Percentiles rank a stretch among this genome's conserved stretches.
These are phyloP conservation scores for Tyria jacobaeae DNA, from an alignment of 2,888 invertebrate species.

Conservation along the genomic window DNA sequence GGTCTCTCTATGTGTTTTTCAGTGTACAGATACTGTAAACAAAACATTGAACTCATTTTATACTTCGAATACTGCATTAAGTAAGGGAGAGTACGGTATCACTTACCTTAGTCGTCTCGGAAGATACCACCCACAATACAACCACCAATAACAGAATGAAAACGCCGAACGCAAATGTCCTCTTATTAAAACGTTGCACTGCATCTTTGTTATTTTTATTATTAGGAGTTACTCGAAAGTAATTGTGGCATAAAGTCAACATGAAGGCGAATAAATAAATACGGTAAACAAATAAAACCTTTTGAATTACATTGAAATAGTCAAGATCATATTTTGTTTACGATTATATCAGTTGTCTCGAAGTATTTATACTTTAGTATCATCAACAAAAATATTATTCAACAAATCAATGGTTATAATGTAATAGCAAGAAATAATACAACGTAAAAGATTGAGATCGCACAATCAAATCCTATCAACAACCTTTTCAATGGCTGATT, in stretches of 20 bases:
- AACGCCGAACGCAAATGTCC: conserved; percentile 92
- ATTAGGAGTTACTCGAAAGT: conserved; percentile 74
- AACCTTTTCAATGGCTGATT: conserved; percentile 43
- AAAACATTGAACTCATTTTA: conserved; percentile 37
- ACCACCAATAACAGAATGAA: conserved; percentile 96
- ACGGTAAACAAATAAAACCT: conserved; percentile 37
- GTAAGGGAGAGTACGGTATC: conserved; percentile 2
- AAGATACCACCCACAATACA: conserved; percentile 98
- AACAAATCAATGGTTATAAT: conserved; percentile 10
- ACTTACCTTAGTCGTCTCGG: conserved; percentile 96
- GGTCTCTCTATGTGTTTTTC: conserved; percentile 96
- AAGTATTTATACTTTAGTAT: conserved; percentile 27
- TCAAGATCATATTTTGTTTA: conserved; percentile 44
- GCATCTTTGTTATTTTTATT: conserved; percentile 78
- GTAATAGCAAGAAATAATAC: conserved; percentile 16
- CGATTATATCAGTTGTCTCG: too few relatives aligned
- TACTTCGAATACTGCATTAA: not conserved
- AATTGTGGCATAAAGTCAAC: conserved; percentile 85
- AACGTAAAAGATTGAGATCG: conserved; percentile 26
- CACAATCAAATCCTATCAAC: conserved; percentile 42
- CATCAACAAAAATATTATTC: conserved; percentile 1
- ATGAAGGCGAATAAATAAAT: conserved; percentile 65
- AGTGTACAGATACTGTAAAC: conserved; percentile 93
- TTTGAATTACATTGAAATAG: conserved; percentile 39
- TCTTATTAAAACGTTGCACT: conserved; percentile 69